Evolutionary conservation across 1,140 invertebrate species (phyloP), one percentile per base, ranked within the genome.

Genomic region (Pogonomyrmex barbatus): DNA sequence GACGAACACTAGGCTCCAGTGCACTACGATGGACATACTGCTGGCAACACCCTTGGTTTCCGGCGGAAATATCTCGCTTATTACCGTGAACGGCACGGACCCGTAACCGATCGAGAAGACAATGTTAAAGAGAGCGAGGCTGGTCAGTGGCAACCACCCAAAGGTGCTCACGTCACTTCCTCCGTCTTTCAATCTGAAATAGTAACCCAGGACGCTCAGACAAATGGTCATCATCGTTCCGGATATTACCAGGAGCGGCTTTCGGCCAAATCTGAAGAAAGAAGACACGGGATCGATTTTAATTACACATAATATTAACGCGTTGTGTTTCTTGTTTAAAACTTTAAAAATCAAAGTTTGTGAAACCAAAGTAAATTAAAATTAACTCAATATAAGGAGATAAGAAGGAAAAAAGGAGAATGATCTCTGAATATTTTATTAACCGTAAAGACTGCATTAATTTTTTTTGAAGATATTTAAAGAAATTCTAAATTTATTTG

Each of bases 61-160:
- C 3, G 95, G 95, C n/a, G 97, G 96, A 81, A 97, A 97, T 17
- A 97, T 94, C 94, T 97, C 96, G 17, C 95, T 96, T 89, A 97
- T 96, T 89, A 97, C 95, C 8, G 97, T 95, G 95, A 97, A 97
- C 0, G 97, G 97, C 65, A 98, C 96, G 10, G 97, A 96, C 47
- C 97, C 97, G 93, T 96, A 96, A 3, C 97, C 97, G 6, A 95
- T 84, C 60, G 94, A 94, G 87, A 95, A 95, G 0, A 95, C 92
- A 12, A 95, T 92, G 71, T 95, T 95, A 91, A 94, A 96, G 75
- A 95, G 83, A 24, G 95, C 91, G 12, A 96, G 90, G 70, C 92
- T 93, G 1, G 93, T 86, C 0, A 96, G 88, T 4, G 95, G 95
- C 12, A 96, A 45, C 95, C 95, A 95, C 17, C 92, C 92, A 12